These are phyloP conservation scores for Sinelater perroti DNA, from an alignment of 2,888 invertebrate species.

Conservation along the genomic window DNA sequence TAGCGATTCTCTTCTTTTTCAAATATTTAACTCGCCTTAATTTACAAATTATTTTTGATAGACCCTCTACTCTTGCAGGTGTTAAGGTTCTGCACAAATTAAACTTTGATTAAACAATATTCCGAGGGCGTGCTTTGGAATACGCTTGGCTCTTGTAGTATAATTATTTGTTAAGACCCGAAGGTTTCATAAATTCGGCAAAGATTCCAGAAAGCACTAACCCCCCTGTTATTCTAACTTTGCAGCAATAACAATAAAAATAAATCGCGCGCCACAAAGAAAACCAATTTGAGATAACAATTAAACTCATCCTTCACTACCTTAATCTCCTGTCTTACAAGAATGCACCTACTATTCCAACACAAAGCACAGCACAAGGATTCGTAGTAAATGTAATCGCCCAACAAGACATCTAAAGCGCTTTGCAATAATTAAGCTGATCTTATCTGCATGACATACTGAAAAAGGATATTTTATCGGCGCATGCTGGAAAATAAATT, in stretches of 20 bases:
- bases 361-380: slow-evolving; percentile 10
- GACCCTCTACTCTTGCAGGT: slow-evolving; percentile 21
- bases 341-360: slow-evolving; percentile 28
- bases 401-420: not conserved
- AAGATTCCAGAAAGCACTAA: slow-evolving; percentile 19
- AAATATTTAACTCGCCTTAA: slow-evolving; percentile 26
- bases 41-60: slow-evolving; percentile 26
- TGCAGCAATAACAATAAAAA: slow-evolving; percentile 31
- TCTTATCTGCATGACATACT: not conserved
- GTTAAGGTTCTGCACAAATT: slow-evolving; percentile 11
- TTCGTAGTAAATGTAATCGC: slow-evolving; percentile 6
- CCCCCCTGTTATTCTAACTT: slow-evolving; percentile 20
- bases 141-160: not conserved
- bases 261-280: slow-evolving; percentile 30
- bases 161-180: not conserved
- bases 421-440: slow-evolving; percentile 5
- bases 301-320: slow-evolving; percentile 35
- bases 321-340: slow-evolving; percentile 29
- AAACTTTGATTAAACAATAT: too few species aligned
- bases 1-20: slow-evolving; percentile 19
- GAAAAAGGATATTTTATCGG: not conserved
- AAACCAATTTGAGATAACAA: slow-evolving; percentile 34
- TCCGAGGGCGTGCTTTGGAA: too few species aligned
- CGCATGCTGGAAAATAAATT: too few species aligned
- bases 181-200: slow-evolving; percentile 21